Evolutionary conservation across 2,113 vertebrate genomes (phyloP).

Genomic region (Lonchura striata): DNA sequence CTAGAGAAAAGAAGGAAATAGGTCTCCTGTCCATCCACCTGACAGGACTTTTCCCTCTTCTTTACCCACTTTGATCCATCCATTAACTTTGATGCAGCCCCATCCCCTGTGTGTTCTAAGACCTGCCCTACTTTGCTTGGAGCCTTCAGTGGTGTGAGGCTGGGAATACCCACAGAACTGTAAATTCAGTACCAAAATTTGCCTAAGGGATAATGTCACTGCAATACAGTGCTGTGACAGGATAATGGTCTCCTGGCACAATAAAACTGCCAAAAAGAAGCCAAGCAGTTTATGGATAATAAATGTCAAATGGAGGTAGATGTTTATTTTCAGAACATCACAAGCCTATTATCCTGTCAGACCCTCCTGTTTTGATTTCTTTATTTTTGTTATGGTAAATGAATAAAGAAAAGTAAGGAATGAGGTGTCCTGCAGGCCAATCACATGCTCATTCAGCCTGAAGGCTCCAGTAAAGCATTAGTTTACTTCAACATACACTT

Average conservation of each 20-base stretch:
- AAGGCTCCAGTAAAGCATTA: background rate
- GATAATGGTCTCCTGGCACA: constrained; percentile 45
- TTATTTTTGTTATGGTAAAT: constrained; percentile 42
- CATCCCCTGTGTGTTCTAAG: background rate
- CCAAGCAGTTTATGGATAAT: constrained; percentile 42
- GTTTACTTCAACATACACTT: fast-evolving
- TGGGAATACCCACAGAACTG: background rate
- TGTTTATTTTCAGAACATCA: constrained; percentile 46
- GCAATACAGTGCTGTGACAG: constrained; percentile 6
- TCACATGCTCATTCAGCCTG: background rate
- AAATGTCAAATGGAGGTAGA: constrained; percentile 18
- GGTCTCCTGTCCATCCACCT: background rate
- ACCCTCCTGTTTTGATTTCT: background rate
- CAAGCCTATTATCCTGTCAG: constrained; percentile 48
- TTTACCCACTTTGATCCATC: background rate
- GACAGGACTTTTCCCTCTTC: background rate
- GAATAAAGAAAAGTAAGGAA: background rate
- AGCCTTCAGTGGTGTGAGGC: background rate
- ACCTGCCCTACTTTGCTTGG: background rate
- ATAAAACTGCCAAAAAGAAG: constrained; percentile 58
- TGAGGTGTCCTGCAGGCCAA: background rate
- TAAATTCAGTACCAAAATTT: constrained; percentile 46
- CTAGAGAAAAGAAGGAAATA: background rate
- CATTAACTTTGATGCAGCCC: background rate
- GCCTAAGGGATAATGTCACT: constrained; percentile 46